Evolutionary conservation across 2,797 vertebrate genomes (phyloP).

Genomic region (Molossus alvarezi): DNA sequence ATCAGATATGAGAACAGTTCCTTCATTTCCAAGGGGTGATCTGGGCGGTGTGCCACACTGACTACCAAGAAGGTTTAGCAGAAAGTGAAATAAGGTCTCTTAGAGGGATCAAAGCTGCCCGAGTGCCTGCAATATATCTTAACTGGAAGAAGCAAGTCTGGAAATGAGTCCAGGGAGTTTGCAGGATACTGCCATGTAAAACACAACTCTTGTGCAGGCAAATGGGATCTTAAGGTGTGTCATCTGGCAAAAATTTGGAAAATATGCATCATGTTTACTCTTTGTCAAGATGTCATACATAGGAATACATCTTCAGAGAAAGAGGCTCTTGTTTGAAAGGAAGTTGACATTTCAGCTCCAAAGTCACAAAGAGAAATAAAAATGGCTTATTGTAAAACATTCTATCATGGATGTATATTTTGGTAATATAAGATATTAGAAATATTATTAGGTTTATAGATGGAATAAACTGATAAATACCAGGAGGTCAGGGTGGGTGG

Average conservation of each 20-base stretch:
- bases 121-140: neutral
- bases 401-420: neutral
- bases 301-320: neutral
- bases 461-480: neutral
- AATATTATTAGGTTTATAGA: neutral
- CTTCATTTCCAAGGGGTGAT: neutral
- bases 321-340: neutral
- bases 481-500: neutral
- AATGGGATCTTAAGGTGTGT: neutral
- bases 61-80: neutral
- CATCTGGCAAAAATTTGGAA: neutral
- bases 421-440: neutral
- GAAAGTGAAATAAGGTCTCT: neutral
- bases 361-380: constrained; percentile 22
- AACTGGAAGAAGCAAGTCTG: neutral
- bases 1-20: neutral
- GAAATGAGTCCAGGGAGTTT: neutral
- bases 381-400: neutral
- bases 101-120: neutral
- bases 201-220: neutral
- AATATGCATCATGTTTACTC: neutral
- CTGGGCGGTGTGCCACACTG: neutral
- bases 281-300: neutral
- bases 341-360: neutral
- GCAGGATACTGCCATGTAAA: neutral